Percentiles rank a stretch among this genome's conserved stretches.
Evolutionary conservation across 30 jellyfish, hydroid and myxozoan genomes (phyloP).

Genomic region (Hydra vulgaris): DNA sequence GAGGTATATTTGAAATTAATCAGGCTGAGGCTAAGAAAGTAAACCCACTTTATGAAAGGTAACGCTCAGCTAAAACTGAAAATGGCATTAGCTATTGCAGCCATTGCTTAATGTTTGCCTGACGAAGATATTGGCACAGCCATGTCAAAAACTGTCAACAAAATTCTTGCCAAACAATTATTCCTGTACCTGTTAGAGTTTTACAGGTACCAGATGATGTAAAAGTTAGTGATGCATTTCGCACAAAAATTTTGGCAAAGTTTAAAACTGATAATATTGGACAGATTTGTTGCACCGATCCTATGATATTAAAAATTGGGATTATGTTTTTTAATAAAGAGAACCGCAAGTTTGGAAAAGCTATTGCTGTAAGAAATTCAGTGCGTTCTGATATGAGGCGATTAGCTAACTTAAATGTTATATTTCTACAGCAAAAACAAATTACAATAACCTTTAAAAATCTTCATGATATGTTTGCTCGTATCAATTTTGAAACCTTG

Average conservation of each 20-base stretch:
- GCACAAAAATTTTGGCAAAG: not conserved
- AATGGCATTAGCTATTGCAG: constrained; percentile 3
- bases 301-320: constrained; percentile 3
- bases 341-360: constrained; percentile 5
- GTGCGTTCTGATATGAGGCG: constrained; percentile 27
- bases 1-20: constrained; percentile 8
- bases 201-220: constrained; percentile 9
- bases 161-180: constrained; percentile 1
- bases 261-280: constrained; percentile 7
- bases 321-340: constrained; percentile 4
- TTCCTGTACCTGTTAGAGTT: constrained; percentile 9
- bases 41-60: constrained; percentile 17
- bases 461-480: not conserved
- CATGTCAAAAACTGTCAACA: constrained; percentile 22
- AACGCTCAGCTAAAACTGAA: constrained; percentile 5
- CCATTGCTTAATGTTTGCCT: not conserved
- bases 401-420: constrained; percentile 2
- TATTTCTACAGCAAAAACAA: not conserved
- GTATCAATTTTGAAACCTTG: constrained; percentile 3
- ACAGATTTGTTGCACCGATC: constrained; percentile 6
- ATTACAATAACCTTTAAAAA: not conserved
- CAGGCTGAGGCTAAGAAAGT: constrained; percentile 3
- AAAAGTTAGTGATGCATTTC: constrained; percentile 1
- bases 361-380: constrained; percentile 9
- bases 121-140: constrained; percentile 3